phyloP scores from a whole-genome alignment of 2,113 vertebrate genomes.

The Clarias batrachus region DNA sequence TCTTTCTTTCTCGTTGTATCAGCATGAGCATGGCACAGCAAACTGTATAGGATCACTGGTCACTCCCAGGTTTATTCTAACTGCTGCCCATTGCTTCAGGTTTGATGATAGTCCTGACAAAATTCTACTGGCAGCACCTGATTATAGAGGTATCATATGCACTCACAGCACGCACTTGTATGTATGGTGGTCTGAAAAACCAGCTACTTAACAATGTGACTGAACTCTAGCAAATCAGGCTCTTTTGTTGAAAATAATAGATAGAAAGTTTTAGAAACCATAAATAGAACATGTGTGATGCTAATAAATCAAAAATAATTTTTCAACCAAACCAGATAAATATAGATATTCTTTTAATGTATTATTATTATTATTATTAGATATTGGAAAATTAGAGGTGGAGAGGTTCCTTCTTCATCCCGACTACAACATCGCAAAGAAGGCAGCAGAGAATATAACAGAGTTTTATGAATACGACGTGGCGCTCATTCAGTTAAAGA shows the following conservation, averaged over 20 bases:
- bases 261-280: not conserved
- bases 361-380: conserved; percentile 41
- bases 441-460: not conserved
- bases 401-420: conserved; percentile 47
- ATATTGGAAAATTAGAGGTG: not conserved
- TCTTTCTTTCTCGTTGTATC: not conserved
- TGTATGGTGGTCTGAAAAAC: not conserved
- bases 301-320: too few relatives aligned
- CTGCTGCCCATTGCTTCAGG: conserved; percentile 74
- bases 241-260: not conserved
- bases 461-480: conserved; percentile 76
- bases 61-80: conserved; percentile 63
- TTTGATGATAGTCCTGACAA: conserved; percentile 7
- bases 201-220: not conserved
- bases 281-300: not conserved
- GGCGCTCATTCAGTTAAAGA: conserved; percentile 65
- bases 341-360: not conserved
- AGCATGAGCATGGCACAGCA: conserved; percentile 2
- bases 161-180: not conserved
- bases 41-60: conserved; percentile 71
- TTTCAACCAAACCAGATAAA: not conserved
- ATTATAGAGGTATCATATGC: not conserved
- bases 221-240: not conserved
- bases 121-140: conserved; percentile 24
- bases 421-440: conserved; percentile 38